phyloP scores from a whole-genome alignment of 2,888 invertebrate genomes.

The Mylabris sibirica region DNA sequence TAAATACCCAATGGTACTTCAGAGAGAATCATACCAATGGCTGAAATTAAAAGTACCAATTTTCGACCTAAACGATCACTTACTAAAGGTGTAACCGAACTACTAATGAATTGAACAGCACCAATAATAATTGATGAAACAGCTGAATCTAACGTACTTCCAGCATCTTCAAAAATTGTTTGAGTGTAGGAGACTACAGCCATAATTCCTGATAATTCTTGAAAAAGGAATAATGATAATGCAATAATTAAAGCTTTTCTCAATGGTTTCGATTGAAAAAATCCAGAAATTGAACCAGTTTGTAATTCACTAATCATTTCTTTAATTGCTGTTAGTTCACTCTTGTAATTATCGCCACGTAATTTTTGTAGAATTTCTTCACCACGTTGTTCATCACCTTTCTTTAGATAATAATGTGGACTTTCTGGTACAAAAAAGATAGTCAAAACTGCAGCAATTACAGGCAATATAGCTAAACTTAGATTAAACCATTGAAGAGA shows the following conservation, averaged over 20 bases:
- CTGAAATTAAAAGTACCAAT: slow-evolving; percentile 73
- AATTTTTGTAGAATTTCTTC: not conserved
- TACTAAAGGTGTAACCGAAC: slow-evolving; percentile 73
- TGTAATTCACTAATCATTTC: no score
- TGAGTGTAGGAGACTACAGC: slow-evolving; percentile 80
- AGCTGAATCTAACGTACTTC: slow-evolving; percentile 62
- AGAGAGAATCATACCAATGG: slow-evolving; percentile 70
- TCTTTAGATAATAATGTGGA: slow-evolving; percentile 13
- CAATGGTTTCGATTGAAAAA: not conserved
- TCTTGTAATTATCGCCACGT: slow-evolving; percentile 13
- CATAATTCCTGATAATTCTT: slow-evolving; percentile 70
- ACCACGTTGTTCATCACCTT: not conserved
- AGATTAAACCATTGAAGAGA: slow-evolving; percentile 1
- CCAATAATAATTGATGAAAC: slow-evolving; percentile 79
- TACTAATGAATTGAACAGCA: slow-evolving; percentile 75
- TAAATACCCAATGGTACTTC: slow-evolving; percentile 42
- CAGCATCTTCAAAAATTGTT: slow-evolving; percentile 67
- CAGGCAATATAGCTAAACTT: slow-evolving; percentile 4
- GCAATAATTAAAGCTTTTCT: slow-evolving; percentile 56
- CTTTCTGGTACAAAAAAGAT: slow-evolving; percentile 20
- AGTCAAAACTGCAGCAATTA: not conserved
- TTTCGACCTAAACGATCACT: slow-evolving; percentile 80
- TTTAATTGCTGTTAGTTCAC: not conserved
- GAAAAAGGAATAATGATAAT: slow-evolving; percentile 50
- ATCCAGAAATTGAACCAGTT: not conserved